phyloP scores from a whole-genome alignment of 2,888 invertebrate species.

The Limenitis camilla region DNA sequence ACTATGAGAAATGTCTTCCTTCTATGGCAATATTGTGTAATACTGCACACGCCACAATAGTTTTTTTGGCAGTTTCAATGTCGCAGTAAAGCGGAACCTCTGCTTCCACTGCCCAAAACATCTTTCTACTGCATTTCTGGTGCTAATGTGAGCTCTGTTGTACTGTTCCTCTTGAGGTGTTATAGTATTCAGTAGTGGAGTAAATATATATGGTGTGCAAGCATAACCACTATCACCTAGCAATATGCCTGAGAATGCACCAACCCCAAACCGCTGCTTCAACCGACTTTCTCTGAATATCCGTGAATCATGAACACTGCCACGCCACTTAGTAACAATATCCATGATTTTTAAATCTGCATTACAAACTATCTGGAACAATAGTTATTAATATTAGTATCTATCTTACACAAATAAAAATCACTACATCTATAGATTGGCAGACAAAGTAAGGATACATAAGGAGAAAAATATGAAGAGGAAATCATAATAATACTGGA shows the following conservation, averaged over 20 bases:
- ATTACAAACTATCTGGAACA: conserved; percentile 5
- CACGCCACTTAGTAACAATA: conserved; percentile 3
- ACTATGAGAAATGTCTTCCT: conserved; percentile 1
- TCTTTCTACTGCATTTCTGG: conserved; percentile 20
- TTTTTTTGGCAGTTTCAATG: neutral
- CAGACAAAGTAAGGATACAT: too few species aligned
- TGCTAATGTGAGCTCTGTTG: conserved; percentile 20
- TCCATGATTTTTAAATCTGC: conserved; percentile 8
- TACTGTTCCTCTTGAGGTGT: conserved; percentile 20
- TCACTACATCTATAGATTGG: too few species aligned
- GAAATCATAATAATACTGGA: neutral
- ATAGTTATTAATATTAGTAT: too few species aligned
- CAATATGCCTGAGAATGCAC: conserved; percentile 17
- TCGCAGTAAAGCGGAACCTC: neutral
- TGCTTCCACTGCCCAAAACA: conserved; percentile 22
- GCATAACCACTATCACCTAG: conserved; percentile 25
- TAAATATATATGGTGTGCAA: conserved; percentile 21
- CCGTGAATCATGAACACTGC: conserved; percentile 7
- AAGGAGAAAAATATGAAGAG: too few species aligned
- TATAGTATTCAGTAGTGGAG: conserved; percentile 13
- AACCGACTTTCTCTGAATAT: conserved; percentile 8
- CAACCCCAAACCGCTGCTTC: conserved; percentile 7
- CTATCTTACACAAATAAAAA: too few species aligned
- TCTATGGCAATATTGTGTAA: conserved; percentile 18
- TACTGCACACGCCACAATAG: conserved; percentile 17